Base-by-base conservation (phyloP, 2,113 vertebrate species). In the Numenius arquata region DNA sequence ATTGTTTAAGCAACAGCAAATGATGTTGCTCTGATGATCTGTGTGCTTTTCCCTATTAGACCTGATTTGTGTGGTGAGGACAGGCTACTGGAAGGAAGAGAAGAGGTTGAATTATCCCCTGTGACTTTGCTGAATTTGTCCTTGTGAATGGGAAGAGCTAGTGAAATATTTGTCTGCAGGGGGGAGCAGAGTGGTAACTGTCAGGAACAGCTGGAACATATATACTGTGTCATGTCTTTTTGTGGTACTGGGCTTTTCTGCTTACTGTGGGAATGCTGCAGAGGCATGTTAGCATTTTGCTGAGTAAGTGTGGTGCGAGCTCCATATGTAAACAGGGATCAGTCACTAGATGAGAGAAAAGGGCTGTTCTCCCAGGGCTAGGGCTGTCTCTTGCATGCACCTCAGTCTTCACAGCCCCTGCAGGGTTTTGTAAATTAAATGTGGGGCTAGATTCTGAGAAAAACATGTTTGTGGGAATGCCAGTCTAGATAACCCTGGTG, bases 191-290 rank as follows among this genome's bases (percentile, higher is more conserved):
- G 72, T 84, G 65, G 91, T 89, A 90, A 86, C 71, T 94, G 95
- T 92, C 96, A 96, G 95, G 77, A 97, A 88, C 96, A 97, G 96
- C 96, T 97, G 97, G 95, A 96, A 94, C 74, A 67, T 93, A 56
- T 95, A 78, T 56, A 93, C 88, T 73, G 45, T 91, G 89, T 95
- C 93, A 78, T 95, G 92, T 38, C 80, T 97, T 94, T 87, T 87
- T 76, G 96, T 95, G 95, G 72, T 62, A 43, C 77, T 65, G 76
- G 56, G 77, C 70, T 96, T 90, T 90, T 91, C 92, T 92, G 91
- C 89, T 75, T 48, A 89, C 96, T 94, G 80, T 76, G 94, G 85
- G 96, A 97, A 93, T 71, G 84, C 90, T 93, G 93, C 91, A 94
- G 85, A 95, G 84, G 88, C 92, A 78, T n/a, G 88, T 84, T 34